Conservation (phyloP, 2,888 invertebrate species). For the Smittia sp. region DNA sequence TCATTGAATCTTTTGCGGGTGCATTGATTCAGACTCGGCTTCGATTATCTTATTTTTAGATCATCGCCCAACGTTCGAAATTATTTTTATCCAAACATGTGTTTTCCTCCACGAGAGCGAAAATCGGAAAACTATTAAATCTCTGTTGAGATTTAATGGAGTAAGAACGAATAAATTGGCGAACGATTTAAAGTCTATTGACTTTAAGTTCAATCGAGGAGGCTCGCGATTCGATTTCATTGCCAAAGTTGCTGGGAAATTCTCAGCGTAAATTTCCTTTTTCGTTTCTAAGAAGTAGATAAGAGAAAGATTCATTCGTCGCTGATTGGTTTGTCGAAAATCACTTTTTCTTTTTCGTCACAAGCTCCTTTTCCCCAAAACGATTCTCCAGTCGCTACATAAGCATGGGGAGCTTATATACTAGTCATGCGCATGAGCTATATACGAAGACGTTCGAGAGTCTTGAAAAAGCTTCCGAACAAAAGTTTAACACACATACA, state of each 20-base stretch:
- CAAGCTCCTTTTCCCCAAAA: slow-evolving; percentile 37
- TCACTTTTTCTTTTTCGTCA: slow-evolving; percentile 14
- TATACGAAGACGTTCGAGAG: slow-evolving; percentile 26
- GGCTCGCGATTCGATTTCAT: too few relatives aligned
- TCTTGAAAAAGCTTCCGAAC: slow-evolving; percentile 38
- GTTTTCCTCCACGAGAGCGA: not conserved
- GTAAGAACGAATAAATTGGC: too few relatives aligned
- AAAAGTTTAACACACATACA: slow-evolving; percentile 29
- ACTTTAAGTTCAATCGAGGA: too few relatives aligned
- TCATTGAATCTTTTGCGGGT: not conserved
- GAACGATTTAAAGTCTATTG: too few relatives aligned
- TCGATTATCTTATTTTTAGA: not conserved
- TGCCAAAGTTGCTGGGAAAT: too few relatives aligned
- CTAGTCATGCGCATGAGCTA: slow-evolving; percentile 33
- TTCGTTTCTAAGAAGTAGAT: slow-evolving; percentile 21
- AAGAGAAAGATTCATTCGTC: slow-evolving; percentile 30
- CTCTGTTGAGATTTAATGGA: not conserved
- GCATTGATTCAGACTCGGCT: not conserved
- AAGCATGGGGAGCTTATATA: slow-evolving; percentile 22
- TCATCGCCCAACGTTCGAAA: not conserved
- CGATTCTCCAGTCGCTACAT: slow-evolving; percentile 19
- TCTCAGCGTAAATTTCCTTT: not conserved
- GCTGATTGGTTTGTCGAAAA: slow-evolving; percentile 38
- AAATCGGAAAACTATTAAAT: not conserved
- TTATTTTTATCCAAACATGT: slow-evolving; percentile 17